phyloP scores from a whole-genome alignment of 2,888 invertebrate species.

The Hirtodrosophila trivittata region DNA sequence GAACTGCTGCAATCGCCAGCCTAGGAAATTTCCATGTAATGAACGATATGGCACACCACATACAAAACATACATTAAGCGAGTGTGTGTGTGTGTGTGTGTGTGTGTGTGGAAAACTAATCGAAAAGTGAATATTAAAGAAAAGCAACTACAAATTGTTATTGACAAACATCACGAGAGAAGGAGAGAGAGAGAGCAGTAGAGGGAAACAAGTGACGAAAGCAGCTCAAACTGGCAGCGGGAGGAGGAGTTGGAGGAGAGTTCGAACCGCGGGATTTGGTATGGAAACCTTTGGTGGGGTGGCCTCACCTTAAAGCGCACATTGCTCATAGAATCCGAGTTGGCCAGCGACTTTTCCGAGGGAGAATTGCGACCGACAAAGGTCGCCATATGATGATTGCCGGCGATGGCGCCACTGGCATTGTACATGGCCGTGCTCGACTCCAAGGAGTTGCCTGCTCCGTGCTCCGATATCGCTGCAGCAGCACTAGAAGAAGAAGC shows the following conservation, averaged over 20 bases:
- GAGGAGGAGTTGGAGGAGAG: too few relatives aligned
- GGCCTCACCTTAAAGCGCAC: conserved; percentile 84
- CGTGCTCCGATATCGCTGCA: conserved; percentile 31
- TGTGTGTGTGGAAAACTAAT: conserved; percentile 25
- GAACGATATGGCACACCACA: conserved; percentile 31
- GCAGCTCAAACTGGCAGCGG: too few relatives aligned
- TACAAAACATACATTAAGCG: too few relatives aligned
- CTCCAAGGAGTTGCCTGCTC: conserved; percentile 48
- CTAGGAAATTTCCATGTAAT: conserved; percentile 71
- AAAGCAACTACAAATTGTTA: conserved; percentile 53
- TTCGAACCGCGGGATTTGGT: too few relatives aligned
- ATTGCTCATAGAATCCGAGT: conserved; percentile 83
- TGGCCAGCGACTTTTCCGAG: conserved; percentile 83
- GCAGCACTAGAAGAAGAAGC: conserved; percentile 50
- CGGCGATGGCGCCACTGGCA: conserved; percentile 48
- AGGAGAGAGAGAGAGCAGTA: too few relatives aligned
- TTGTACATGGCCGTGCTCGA: conserved; percentile 62
- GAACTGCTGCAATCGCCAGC: conserved; percentile 46
- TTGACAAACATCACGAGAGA: conserved; percentile 30
- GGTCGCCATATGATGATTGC: conserved; percentile 27
- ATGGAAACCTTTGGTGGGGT: too few relatives aligned
- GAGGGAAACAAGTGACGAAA: too few relatives aligned
- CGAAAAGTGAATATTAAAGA: conserved; percentile 22
- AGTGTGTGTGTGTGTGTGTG: background rate
- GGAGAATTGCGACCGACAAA: conserved; percentile 81